These are phyloP conservation scores for Caenorhabditis brenneri DNA, from an alignment of 1,140 invertebrate species.

Conservation along the genomic window DNA sequence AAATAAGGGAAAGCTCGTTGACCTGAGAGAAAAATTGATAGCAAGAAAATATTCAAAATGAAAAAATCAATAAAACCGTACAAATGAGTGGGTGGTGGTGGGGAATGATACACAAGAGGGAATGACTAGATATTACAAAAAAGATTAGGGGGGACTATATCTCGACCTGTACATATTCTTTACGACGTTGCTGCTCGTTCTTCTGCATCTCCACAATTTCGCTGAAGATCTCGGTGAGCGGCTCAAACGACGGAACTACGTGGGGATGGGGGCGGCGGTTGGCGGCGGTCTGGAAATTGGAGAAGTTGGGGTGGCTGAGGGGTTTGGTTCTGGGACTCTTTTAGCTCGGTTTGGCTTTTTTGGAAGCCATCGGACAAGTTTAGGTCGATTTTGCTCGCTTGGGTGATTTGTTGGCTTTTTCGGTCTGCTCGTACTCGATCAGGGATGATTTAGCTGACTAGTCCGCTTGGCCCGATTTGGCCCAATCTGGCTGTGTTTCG, in stretches of 20 bases:
- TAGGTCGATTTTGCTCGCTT: too few species aligned
- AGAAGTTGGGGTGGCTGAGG: too few species aligned
- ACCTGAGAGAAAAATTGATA: not conserved
- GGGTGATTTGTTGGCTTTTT: too few species aligned
- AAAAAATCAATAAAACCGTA: not conserved
- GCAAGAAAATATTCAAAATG: not conserved
- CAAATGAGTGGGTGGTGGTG: not conserved
- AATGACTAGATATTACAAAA: not conserved
- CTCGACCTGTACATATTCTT: slow-evolving; percentile 53
- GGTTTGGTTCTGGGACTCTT: too few species aligned
- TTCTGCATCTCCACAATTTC: slow-evolving; percentile 56
- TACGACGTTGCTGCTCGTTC: slow-evolving; percentile 18
- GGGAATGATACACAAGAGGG: too few species aligned
- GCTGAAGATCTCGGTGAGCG: slow-evolving; percentile 55
- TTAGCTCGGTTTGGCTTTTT: too few species aligned
- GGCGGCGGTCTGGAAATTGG: not conserved
- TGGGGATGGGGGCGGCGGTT: too few species aligned
- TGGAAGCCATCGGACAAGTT: too few species aligned
- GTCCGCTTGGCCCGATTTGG: too few species aligned
- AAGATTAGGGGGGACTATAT: not conserved
- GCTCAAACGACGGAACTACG: slow-evolving; percentile 54
- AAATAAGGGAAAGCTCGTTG: not conserved
- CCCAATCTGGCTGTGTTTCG: too few species aligned
- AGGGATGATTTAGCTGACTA: too few species aligned
- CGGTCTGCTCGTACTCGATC: too few species aligned